These are phyloP conservation scores for Lanistes nyassanus DNA, from an alignment of 1,140 invertebrate genomes.

Conservation along the genomic window DNA sequence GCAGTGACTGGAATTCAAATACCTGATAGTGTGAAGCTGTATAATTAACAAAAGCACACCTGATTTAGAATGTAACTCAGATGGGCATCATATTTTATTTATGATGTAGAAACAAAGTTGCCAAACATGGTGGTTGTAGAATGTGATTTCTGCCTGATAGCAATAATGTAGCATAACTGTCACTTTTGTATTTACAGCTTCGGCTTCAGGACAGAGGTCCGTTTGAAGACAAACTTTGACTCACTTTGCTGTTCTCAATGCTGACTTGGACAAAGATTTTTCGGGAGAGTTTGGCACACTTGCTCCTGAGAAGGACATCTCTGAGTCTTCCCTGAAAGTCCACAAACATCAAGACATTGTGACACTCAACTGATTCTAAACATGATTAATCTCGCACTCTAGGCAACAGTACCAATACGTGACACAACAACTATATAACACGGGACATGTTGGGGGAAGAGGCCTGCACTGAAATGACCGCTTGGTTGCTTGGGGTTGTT, in stretches of 20 bases:
- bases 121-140: no score
- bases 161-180: no score
- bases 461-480: background rate
- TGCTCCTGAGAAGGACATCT: slow-evolving; percentile 39
- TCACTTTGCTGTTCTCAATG: slow-evolving; percentile 16
- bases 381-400: background rate
- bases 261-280: slow-evolving; percentile 13
- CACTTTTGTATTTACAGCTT: no score
- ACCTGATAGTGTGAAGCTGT: no score
- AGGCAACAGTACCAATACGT: background rate
- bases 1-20: no score
- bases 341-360: background rate
- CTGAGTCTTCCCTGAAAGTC: slow-evolving; percentile 47
- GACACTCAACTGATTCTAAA: background rate
- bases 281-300: slow-evolving; percentile 19
- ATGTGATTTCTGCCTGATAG: no score
- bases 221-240: background rate
- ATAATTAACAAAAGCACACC: no score
- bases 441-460: background rate
- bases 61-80: no score
- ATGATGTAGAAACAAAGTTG: no score
- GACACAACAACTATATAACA: background rate
- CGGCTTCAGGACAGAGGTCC: no score
- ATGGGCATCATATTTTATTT: no score
- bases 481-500: no score